Conservation (phyloP, 2,113 vertebrate species). For the Brienomyrus longianalis region DNA sequence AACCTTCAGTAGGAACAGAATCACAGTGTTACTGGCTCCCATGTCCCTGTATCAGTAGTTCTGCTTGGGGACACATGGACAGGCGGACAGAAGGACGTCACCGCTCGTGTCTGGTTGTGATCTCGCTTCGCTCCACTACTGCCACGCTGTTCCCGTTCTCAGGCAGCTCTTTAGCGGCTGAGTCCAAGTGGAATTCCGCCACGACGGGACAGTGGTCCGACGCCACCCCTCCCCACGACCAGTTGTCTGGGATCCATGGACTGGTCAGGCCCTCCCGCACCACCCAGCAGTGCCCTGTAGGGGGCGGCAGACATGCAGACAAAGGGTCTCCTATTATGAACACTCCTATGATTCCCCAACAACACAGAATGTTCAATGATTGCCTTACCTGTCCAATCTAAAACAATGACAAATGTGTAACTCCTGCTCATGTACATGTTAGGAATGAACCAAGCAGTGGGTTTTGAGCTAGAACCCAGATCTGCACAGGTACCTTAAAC, state of each 20-base stretch:
- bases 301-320: not conserved
- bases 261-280: constrained; percentile 88
- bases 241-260: constrained; percentile 94
- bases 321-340: not conserved
- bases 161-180: constrained; percentile 60
- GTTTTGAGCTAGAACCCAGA: not conserved
- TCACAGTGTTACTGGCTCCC: constrained; percentile 3
- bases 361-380: not conserved
- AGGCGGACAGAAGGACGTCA: constrained; percentile 50
- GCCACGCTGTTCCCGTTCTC: constrained; percentile 53
- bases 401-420: not conserved
- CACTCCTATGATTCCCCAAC: not conserved
- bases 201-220: constrained; percentile 85
- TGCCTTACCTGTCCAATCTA: not conserved
- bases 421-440: not conserved
- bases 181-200: constrained; percentile 73
- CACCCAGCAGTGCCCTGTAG: constrained; percentile 76
- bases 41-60: not conserved
- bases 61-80: not conserved
- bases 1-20: not conserved
- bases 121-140: constrained; percentile 63
- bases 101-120: constrained; percentile 74
- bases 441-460: not conserved
- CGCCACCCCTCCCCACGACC: constrained; percentile 93
- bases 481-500: not conserved